Evolutionary conservation across 2,797 vertebrate species (phyloP), one percentile per base, ranked within the genome.

Genomic region (Oceanodroma leucorhoa): DNA sequence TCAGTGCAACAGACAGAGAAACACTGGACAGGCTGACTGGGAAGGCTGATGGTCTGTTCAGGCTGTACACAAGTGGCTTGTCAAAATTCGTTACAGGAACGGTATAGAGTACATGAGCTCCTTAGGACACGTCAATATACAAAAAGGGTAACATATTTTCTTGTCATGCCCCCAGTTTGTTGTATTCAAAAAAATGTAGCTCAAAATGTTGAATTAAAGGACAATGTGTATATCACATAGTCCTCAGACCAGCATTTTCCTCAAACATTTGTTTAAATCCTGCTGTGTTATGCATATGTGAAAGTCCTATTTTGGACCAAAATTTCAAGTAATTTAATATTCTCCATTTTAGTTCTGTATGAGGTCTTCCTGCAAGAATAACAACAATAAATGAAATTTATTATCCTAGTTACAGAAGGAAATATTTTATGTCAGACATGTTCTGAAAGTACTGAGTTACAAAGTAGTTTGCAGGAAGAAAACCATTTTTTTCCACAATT

Each of bases 401-500:
- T 69, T 81, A 30, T 36, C 22, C 5, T 55, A 14, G 6, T 58
- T 64, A 41, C 6, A 54, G 19, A 48, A 72, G 15, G 12, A 76
- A 53, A 48, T 45, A 40, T 26, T 90, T 90, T 64, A 23, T 23
- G 10, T 50, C 6, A 36, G 12, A 41, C 5, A 10, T 57, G 6
- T 30, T 54, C 36, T 60, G 48, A 36, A 84, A 91, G 19, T 38
- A 70, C 5, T 14, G 10, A 66, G 0, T 70, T 50, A 12, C 10
- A 27, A 69, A 30, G 5, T 23, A 43, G 34, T 91, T 57, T 60
- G 3, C 10, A 69, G 30, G 14, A 86, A 69, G 22, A 86, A 85
- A 43, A 18, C 1, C 1, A 0, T 34, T 62, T 80, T 50, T 8
- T 17, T 2, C 5, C 5, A 16, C 2, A 57, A 14, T 46, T 60